These are phyloP conservation scores for Phalanger gymnotis DNA, from an alignment of 2,797 vertebrate species.

Conservation along the genomic window DNA sequence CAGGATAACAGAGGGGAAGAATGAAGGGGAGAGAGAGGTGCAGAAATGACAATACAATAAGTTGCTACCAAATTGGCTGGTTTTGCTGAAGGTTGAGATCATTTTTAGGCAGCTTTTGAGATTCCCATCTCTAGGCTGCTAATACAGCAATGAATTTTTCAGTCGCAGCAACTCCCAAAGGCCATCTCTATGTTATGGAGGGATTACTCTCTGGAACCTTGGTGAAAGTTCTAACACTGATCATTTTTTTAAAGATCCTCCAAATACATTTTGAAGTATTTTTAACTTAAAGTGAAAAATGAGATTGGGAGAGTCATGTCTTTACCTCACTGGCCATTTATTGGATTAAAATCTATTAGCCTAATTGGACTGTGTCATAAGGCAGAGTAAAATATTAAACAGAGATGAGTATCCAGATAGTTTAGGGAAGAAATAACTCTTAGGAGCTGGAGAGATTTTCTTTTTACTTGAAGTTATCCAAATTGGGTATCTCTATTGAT, in stretches of 20 bases:
- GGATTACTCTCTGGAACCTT: not conserved
- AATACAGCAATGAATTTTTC: not conserved
- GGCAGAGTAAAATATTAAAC: slow-evolving; percentile 16
- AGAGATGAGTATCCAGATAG: not conserved
- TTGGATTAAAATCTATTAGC: not conserved
- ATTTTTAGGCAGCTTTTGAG: not conserved
- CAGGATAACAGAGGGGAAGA: not conserved
- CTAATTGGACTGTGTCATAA: not conserved
- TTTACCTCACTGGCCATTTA: not conserved
- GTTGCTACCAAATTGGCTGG: not conserved
- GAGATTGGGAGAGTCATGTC: not conserved
- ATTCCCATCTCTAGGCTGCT: not conserved
- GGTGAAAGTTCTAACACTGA: not conserved
- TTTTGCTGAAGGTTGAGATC: not conserved
- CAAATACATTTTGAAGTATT: not conserved
- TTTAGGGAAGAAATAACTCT: slow-evolving; percentile 10
- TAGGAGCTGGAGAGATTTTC: not conserved
- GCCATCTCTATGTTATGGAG: not conserved
- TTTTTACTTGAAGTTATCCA: slow-evolving; percentile 11
- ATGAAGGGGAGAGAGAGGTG: not conserved
- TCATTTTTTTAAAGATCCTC: not conserved
- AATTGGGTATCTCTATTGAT: not conserved
- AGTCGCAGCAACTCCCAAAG: not conserved
- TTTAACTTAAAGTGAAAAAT: not conserved
- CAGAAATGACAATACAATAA: not conserved